Conservation (phyloP, 2,113 vertebrate genomes). For the Sorex fumeus region DNA sequence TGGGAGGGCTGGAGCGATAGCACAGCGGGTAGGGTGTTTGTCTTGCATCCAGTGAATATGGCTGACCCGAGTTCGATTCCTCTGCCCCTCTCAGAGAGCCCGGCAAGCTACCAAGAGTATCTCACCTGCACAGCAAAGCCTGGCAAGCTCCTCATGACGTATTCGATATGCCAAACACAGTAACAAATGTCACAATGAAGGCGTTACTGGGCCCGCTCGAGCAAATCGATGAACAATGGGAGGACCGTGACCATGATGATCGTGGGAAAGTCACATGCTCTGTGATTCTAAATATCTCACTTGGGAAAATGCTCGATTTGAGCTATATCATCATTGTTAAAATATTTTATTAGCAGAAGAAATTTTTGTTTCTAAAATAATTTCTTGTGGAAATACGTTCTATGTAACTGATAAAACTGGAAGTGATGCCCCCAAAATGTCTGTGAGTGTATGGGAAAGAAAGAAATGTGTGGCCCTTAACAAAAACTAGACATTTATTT, state of each 20-base stretch:
- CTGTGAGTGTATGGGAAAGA: neutral
- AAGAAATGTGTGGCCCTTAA: neutral
- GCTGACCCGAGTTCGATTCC: too few species aligned
- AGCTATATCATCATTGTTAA: neutral
- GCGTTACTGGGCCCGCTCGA: too few species aligned
- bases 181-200: too few species aligned
- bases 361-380: slow-evolving; percentile 3
- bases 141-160: too few species aligned
- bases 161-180: too few species aligned
- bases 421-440: neutral
- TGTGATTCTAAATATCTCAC: neutral
- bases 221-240: too few species aligned
- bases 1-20: neutral
- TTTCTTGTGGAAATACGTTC: neutral
- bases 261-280: neutral
- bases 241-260: too few species aligned
- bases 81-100: too few species aligned
- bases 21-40: too few species aligned
- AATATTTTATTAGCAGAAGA: slow-evolving; percentile 24
- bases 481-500: neutral
- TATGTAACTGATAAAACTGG: neutral
- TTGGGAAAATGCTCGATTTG: neutral
- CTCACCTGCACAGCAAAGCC: too few species aligned
- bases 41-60: too few species aligned
- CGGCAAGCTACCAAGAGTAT: too few species aligned